Base-by-base conservation (phyloP, 2,113 vertebrate species). In the Polyodon spathula region DNA sequence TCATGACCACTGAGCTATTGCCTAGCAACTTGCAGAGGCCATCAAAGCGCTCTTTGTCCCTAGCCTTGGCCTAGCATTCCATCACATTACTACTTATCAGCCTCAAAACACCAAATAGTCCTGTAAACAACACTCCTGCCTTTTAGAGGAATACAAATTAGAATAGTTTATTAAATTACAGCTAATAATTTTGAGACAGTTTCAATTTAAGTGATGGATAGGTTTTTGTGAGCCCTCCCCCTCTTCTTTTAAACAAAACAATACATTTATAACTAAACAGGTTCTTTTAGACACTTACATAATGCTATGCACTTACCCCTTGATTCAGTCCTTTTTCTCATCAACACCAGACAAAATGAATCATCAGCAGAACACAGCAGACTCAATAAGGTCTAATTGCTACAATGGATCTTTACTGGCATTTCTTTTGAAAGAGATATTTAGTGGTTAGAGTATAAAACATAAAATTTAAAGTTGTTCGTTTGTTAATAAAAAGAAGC, bases 1-100 rank as follows among this genome's bases (percentile, higher is more conserved):
- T 88, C 83, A 76, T 69, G 75, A 81, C 81, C 83, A 81, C 84
- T 88, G 82, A 81, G 79, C 73, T 76, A 86, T 90, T 80, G 79
- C 91, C 88, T 93, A 90, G 91, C 90, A 94, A 93, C 90, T 81
- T 64, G 68, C 54, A 65, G 72, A 75, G 81, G 66, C 78, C 72
- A 78, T 92, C 85, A 93, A 92, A 89, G 87, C 81, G 71, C 74
- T 74, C 88, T 91, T 94, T 93, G 90, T 94, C 73, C 75, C 27
- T 51, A 37, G 63, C 61, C 76, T 84, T 83, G 85, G 85, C 86
- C 81, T 84, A 77, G 77, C 74, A 73, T 78, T 80, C 77, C 78
- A 66, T 76, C 2, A 43, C 76, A 77, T 74, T 80, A 79, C 74
- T 68, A 68, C 83, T 88, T 89, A 88, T 89, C 86, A 77, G 72